Evolutionary conservation across 2,113 vertebrate species (phyloP), one percentile per base, ranked within the genome.

Genomic region (Oriolus oriolus): DNA sequence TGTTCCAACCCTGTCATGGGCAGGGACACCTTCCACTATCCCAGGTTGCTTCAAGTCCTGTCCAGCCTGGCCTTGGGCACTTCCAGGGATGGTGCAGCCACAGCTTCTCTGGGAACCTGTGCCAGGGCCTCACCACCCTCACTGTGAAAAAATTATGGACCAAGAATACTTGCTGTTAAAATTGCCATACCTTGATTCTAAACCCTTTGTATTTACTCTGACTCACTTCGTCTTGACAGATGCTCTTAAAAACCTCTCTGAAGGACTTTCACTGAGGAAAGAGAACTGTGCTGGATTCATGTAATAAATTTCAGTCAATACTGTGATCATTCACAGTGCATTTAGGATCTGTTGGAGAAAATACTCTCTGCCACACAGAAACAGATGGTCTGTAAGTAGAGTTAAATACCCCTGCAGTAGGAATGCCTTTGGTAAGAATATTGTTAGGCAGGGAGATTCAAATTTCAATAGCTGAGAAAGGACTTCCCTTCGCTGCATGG

Each of bases 31-130:
- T 76, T 19, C 30, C 14, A 41, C 20, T 3, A 2, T 15, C 9
- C 20, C n/a, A 47, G 39, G 4, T 3, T 26, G 9, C 17, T 61
- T 21, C 18, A 47, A 47, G 19, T 3, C 4, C 0, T 0, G 0
- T 53, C n/a, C 39, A 83, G 0, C 9, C 30, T 27, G 47, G 28
- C 11, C 41, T 61, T 41, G n/a, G 12, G 13, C 47, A 23, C 30
- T 35, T 27, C 7, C 47, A 84, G 47, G 63, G 24, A 35, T 61
- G 39, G 11, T 3, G 6, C 47, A 83, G 16, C 14, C 47, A 21
- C n/a, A 61, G 79, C 41, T 69, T 37, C 47, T 63, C 49, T 42
- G 31, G 18, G 18, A 61, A 0, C 21, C 31, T 69, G 47, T 54
- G 41, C 41, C 54, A 47, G 30, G 8, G 26, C 4, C 17, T 61